phyloP scores from a whole-genome alignment of 2,113 vertebrate genomes.

The Aldabrachelys gigantea region DNA sequence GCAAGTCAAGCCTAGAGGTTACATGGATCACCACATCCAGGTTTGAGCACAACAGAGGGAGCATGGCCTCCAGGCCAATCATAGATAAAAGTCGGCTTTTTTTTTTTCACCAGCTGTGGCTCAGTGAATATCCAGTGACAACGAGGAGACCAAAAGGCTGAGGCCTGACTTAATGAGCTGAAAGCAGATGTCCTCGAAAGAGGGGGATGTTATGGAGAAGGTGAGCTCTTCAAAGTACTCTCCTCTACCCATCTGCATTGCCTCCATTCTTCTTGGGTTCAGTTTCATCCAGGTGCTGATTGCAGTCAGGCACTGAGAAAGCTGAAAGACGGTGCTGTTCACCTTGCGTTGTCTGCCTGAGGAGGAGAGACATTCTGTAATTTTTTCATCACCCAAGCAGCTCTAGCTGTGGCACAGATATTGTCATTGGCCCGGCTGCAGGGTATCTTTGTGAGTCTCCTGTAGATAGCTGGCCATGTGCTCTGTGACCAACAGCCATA shows the following conservation, averaged over 20 bases:
- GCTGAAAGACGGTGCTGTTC: background rate
- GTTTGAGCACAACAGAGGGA: background rate
- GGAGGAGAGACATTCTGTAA: background rate
- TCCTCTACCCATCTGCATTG: background rate
- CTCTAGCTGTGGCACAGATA: background rate
- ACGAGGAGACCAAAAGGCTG: background rate
- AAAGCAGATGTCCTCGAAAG: background rate
- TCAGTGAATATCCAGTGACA: background rate
- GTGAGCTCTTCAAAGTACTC: background rate
- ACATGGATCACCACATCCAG: background rate
- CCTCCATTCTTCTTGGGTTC: background rate
- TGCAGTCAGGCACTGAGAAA: background rate
- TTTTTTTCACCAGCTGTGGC: background rate
- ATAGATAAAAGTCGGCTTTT: background rate
- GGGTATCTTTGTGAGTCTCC: background rate
- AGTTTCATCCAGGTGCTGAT: background rate
- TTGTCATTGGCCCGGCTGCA: background rate
- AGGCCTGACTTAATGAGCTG: background rate
- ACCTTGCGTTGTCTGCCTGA: background rate
- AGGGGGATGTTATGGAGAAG: background rate
- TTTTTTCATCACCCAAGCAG: background rate
- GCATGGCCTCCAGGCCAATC: background rate
- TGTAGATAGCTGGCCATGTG: rapidly evolving
- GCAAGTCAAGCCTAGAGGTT: background rate
- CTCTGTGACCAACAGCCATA: background rate